Conservation (phyloP, 30 jellyfish, hydroid and myxozoan species). For the Aurelia aurita region DNA sequence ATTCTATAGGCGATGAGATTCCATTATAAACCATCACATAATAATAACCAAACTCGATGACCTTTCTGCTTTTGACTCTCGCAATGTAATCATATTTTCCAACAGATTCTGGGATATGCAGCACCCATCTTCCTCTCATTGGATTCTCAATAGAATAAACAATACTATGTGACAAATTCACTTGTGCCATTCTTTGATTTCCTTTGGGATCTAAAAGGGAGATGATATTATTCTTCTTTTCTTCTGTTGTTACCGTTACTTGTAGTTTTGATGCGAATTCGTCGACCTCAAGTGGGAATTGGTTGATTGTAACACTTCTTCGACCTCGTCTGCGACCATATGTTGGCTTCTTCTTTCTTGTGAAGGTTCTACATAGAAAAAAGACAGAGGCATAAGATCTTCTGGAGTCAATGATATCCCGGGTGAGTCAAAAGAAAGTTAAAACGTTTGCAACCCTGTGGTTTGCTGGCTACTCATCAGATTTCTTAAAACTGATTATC, state of each 20-base stretch:
- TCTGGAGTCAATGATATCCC: too few relatives aligned
- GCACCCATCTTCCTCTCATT: slow-evolving; percentile 61
- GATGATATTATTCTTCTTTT: slow-evolving; percentile 4
- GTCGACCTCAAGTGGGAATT: slow-evolving; percentile 58
- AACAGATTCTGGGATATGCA: slow-evolving; percentile 26
- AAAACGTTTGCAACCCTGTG: too few relatives aligned
- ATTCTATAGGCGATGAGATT: slow-evolving; percentile 61
- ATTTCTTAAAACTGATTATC: too few relatives aligned
- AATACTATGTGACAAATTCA: slow-evolving; percentile 30
- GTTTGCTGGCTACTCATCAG: too few relatives aligned
- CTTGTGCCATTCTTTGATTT: not conserved
- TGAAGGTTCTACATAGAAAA: slow-evolving; percentile 21
- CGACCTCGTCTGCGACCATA: slow-evolving; percentile 41
- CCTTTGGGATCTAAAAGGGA: slow-evolving; percentile 62
- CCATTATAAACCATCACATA: slow-evolving; percentile 51
- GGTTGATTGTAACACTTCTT: slow-evolving; percentile 8
- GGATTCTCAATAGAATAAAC: slow-evolving; percentile 55
- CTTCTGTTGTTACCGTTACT: slow-evolving; percentile 54
- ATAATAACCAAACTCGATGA: slow-evolving; percentile 63
- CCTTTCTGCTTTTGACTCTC: slow-evolving; percentile 54
- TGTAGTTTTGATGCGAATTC: slow-evolving; percentile 63
- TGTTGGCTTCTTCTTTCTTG: slow-evolving; percentile 8
- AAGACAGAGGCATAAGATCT: not conserved
- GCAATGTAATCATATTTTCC: slow-evolving; percentile 74
- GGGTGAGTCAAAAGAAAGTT: too few relatives aligned